Base-by-base conservation (phyloP, 2,888 invertebrate genomes). In the Nebria salina region DNA sequence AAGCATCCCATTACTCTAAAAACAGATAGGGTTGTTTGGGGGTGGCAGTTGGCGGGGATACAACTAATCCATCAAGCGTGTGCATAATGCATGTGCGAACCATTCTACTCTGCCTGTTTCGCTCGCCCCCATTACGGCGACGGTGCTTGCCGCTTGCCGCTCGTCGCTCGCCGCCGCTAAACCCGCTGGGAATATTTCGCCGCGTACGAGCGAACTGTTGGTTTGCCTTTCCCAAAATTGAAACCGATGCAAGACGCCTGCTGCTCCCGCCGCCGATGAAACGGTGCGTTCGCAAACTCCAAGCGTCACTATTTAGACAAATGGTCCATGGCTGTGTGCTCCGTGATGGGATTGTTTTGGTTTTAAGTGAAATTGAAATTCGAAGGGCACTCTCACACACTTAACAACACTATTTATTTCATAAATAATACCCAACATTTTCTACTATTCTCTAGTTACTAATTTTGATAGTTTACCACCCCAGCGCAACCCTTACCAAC, bases 21-120 rank as follows among this genome's bases (percentile, higher is more conserved):
- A 54, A 34, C 34, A 54, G 54, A 54, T 11, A 8, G 54, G 13
- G 54, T 34, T 34, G 34, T 34, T 34, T 34, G 54, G 54, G 54
- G 77, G 65, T 64, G 25, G 65, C 34, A 70, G 76, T 64, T 8
- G 25, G n/a, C 9, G 70, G 70, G n/a, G 20, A 13, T 41, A 68
- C 54, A 20, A 54, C 80, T 80, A 80, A 80, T 80, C 80, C 80
- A 80, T 80, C 80, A 80, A 75, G 80, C 75, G 70, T 66, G 80
- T 80, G 70, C 80, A 80, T 80, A 70, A 80, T 80, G 75, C 80
- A 80, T 80, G 80, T 70, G 54, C 80, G 64, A 70, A 25, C 34
- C 34, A 34, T 34, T 34, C 34, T 34, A 34, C 7, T 54, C 4
- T 13, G 54, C 2, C 54, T 54, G 54, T 54, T 54, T 54, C 54